phyloP scores from a whole-genome alignment of 2,797 vertebrate species.

The Hephaestus fuliginosus region DNA sequence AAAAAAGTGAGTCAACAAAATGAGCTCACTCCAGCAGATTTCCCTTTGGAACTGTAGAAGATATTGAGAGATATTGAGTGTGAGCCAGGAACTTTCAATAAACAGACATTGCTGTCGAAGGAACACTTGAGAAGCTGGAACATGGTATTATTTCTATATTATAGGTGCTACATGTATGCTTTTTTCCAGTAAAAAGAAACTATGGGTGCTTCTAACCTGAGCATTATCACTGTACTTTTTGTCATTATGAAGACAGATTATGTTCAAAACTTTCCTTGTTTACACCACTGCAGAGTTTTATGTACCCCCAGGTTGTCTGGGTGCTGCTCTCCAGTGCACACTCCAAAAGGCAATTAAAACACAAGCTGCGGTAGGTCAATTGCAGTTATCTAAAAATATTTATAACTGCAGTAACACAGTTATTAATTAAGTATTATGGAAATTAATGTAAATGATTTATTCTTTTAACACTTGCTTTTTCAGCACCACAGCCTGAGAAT shows the following conservation, averaged over 20 bases:
- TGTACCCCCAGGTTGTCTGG: constrained; percentile 25
- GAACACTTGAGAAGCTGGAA: constrained; percentile 62
- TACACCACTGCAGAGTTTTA: constrained; percentile 26
- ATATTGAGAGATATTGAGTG: constrained; percentile 68
- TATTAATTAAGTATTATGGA: constrained; percentile 20
- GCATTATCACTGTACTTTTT: constrained; percentile 15
- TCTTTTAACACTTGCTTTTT: constrained; percentile 7
- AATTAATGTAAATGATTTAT: not conserved
- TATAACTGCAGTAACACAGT: constrained; percentile 1
- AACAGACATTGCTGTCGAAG: constrained; percentile 61
- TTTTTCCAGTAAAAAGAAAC: constrained; percentile 37
- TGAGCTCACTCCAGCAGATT: constrained; percentile 64
- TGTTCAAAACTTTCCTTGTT: constrained; percentile 30
- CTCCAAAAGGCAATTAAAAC: constrained; percentile 35
- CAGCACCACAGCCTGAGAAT: not conserved
- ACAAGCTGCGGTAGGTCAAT: constrained; percentile 2
- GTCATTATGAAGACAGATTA: constrained; percentile 21
- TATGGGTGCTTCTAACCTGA: constrained; percentile 14
- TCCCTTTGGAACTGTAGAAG: constrained; percentile 67
- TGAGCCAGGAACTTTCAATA: constrained; percentile 63
- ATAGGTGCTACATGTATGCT: constrained; percentile 32
- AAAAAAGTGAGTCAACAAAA: constrained; percentile 38
- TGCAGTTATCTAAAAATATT: constrained; percentile 13
- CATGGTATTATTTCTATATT: constrained; percentile 55
- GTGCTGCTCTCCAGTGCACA: constrained; percentile 20